Percentiles rank a stretch among this genome's conserved stretches.
These are phyloP conservation scores for Diachrysia chrysitis DNA, from an alignment of 2,888 invertebrate genomes.

Conservation along the genomic window DNA sequence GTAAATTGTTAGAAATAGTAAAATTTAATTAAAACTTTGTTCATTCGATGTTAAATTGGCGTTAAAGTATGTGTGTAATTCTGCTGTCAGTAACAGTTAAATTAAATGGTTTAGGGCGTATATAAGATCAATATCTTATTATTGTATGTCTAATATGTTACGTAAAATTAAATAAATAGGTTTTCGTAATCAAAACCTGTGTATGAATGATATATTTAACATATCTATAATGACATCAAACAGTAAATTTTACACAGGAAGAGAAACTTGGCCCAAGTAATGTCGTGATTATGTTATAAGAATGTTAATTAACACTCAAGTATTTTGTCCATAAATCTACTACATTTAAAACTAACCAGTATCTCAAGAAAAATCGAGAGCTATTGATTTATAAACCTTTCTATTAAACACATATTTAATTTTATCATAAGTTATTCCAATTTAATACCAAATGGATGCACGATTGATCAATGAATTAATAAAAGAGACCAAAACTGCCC, in stretches of 20 bases:
- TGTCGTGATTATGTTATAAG: background rate
- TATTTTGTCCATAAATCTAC: background rate
- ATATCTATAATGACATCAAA: background rate
- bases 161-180: background rate
- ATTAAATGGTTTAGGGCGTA: background rate
- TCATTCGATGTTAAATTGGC: too few relatives aligned
- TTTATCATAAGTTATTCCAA: too few relatives aligned
- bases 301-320: background rate
- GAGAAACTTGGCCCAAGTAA: background rate
- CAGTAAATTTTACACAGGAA: constrained; percentile 1
- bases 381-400: background rate
- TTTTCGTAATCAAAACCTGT: background rate
- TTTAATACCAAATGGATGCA: constrained; percentile 12
- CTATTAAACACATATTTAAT: too few relatives aligned
- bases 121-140: background rate
- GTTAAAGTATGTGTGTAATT: too few relatives aligned
- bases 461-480: constrained; percentile 19
- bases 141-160: background rate
- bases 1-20: too few relatives aligned
- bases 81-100: too few relatives aligned
- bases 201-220: background rate
- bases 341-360: background rate
- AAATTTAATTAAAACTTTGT: too few relatives aligned
- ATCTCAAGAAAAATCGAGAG: background rate
- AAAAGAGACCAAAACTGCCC: constrained; percentile 3